Evolutionary conservation across 2,113 vertebrate species (phyloP).

Genomic region (Nothobranchius kuhntae): DNA sequence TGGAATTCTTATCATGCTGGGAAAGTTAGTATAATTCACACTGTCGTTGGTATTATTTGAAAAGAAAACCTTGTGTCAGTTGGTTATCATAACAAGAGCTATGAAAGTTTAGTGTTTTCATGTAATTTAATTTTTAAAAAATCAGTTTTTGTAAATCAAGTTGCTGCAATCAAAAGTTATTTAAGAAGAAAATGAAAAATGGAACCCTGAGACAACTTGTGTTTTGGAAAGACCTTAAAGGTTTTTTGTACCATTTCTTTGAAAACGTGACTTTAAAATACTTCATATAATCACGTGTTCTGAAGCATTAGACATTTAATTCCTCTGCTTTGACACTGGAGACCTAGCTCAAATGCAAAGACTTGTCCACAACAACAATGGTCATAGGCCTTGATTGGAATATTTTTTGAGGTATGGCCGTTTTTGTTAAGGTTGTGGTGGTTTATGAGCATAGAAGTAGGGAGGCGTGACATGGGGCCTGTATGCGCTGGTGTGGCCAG

Average conservation of each 20-base stretch:
- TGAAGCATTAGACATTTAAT: too few species aligned
- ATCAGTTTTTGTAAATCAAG: not conserved
- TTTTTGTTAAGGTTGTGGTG: too few species aligned
- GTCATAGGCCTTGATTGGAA: too few species aligned
- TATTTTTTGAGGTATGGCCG: too few species aligned
- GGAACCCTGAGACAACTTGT: not conserved
- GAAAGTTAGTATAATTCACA: constrained; percentile 2
- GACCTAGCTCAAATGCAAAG: not conserved
- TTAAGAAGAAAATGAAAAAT: not conserved
- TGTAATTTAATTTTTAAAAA: not conserved
- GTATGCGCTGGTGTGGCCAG: too few species aligned
- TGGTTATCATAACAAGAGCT: not conserved
- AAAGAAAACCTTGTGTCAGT: too few species aligned
- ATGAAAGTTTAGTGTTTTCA: not conserved
- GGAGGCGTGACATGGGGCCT: too few species aligned
- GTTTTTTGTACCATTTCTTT: not conserved
- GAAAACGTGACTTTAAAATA: not conserved
- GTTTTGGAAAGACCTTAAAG: not conserved
- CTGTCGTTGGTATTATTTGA: not conserved
- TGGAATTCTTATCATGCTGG: constrained; percentile 11
- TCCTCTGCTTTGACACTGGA: not conserved
- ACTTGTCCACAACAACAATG: too few species aligned
- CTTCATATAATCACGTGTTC: not conserved
- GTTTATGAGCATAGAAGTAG: too few species aligned
- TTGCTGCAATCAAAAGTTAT: not conserved